Base-by-base conservation (phyloP, 2,888 invertebrate genomes). In the Opisthograptis luteolata region DNA sequence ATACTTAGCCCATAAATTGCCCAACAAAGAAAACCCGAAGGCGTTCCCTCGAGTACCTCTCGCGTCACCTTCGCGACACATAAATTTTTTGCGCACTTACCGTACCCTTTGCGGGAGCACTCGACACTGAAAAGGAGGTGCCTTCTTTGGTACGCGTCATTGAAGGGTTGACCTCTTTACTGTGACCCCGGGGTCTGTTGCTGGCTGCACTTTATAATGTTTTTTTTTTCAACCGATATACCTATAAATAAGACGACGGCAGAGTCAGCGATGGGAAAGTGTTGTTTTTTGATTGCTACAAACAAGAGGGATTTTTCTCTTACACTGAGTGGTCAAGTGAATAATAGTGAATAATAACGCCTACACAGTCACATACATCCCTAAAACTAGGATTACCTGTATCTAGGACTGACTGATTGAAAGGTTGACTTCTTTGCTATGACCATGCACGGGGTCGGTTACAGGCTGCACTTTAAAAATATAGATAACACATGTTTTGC, bases 71-170 rank as follows among this genome's bases (percentile, higher is more conserved):
- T 75, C 53, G 68, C 64, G 67, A 55, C 61, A 64, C 77, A 85
- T 80, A 84, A 66, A 81, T 87, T 88, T 89, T 88, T 88, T 88
- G 85, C 77, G 66, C 76, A 72, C 80, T 82, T 77, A 80, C 42
- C 31, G 24, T 7, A 76, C 82, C 76, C 81, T 65, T 54, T 61
- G 46, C 55, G 45, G 45, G 45, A 35, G 55, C 47, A 44, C 60
- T 53, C 68, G 73, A 90, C 89, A 90, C 80, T 87, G 80, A 90
- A 89, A 70, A 84, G 89, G 89, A 87, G 88, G 88, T 69, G 70
- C 85, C 80, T 73, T 82, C 85, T 85, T 83, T 68, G 70, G 62
- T 68, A 52, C 66, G 70, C 71, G 71, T 28, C 66, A 70, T 58
- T 76, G 80, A 86, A 87, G 87, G 87, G 87, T 86, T 87, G 84